phyloP scores from a whole-genome alignment of 2,113 vertebrate genomes.

The Psammodynastes pulverulentus region DNA sequence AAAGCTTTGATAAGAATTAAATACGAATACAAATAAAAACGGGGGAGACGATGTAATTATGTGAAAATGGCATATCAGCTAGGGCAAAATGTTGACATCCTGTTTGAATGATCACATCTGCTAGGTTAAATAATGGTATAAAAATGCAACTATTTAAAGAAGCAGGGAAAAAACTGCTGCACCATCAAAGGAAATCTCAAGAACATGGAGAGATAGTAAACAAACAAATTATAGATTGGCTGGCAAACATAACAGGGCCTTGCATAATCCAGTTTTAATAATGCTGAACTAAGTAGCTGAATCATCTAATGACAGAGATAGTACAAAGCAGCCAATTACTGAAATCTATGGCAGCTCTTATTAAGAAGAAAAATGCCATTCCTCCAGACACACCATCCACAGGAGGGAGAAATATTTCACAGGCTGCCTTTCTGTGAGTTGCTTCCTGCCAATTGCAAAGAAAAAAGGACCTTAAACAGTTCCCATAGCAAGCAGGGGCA shows the following conservation, averaged over 20 bases:
- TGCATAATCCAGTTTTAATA: conserved; percentile 23
- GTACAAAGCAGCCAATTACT: not conserved
- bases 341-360: conserved; percentile 13
- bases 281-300: conserved; percentile 6
- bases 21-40: too few species aligned
- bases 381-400: not conserved
- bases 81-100: not conserved
- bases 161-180: conserved; percentile 25
- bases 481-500: not conserved
- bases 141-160: not conserved
- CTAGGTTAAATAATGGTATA: not conserved
- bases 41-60: not conserved
- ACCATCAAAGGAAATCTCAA: conserved; percentile 25
- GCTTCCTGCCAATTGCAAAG: too few species aligned
- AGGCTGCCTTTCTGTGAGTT: not conserved
- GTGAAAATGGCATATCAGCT: not conserved
- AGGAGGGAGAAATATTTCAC: not conserved
- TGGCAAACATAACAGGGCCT: not conserved
- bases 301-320: not conserved
- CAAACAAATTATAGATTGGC: conserved; percentile 32
- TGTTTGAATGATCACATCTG: not conserved
- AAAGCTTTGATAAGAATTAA: not conserved
- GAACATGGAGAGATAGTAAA: conserved; percentile 21
- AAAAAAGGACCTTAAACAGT: too few species aligned
- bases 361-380: not conserved